Base-by-base conservation (phyloP, 2,113 vertebrate species). In the Tetraodon nigroviridis region DNA sequence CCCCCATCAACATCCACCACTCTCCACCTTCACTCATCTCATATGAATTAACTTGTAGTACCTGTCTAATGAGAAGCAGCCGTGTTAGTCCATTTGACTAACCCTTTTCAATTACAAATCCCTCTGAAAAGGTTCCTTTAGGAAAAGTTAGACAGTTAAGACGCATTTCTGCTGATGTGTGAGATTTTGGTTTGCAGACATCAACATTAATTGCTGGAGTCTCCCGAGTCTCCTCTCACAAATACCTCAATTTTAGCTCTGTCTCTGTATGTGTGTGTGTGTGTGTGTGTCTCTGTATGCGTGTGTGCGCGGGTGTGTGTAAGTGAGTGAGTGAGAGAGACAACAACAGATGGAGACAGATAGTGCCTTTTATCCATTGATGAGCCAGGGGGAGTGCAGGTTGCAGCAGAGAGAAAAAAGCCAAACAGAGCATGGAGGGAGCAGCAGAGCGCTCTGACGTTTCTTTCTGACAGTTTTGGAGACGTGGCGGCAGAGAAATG, bases 291-390 rank as follows among this genome's bases (percentile, higher is more conserved):
- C 64, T 56, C 60, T 68, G 51, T 52, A 21, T 53, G 58, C 57
- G 54, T 54, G 50, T 68, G 57, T 56, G 40, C 52, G 41, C 55
- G 59, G 42, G 51, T 69, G 51, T 52, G 50, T 47, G 37, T 57
- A 46, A 55, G 46, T 55, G 58, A 54, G 58, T 51, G 55, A 53
- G 55, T 57, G 50, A 51, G 37, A 48, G 54, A 58, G 46, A 49
- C 59, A 73, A 68, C 79, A 73, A 68, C 79, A 82, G 74, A 82
- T 78, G 74, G 71, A 80, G 77, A 82, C 62, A 70, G 79, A 80
- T 75, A 72, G 62, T 66, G 73, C 72, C 50, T 77, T 86, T 84
- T 73, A 76, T 76, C 77, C 81, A 71, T 52, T 76, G 74, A 82
- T 74, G 63, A 80, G 75, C 55, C 11, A 16, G 52, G 63, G 65